Evolutionary conservation across 2,888 invertebrate species (phyloP), one percentile per base, ranked within the genome.

Genomic region (Gisinianus flammeolus): DNA sequence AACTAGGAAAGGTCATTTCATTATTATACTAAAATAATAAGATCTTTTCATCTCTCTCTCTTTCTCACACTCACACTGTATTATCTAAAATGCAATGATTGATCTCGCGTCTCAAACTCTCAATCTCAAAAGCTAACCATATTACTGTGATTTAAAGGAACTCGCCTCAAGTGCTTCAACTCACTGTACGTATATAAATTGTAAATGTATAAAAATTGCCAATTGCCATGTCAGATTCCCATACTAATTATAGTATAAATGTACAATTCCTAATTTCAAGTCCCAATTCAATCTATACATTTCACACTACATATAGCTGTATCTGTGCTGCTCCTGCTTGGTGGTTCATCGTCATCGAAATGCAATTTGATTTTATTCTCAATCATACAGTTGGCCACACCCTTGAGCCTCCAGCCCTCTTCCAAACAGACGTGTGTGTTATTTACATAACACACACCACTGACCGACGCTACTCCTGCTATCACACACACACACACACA

Each of bases 1-100:
- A n/a, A n/a, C 54, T 76, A 44, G 16, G 30, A 64, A 70, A 70
- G 70, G 69, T 76, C 70, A 70, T 44, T 68, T 68, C 67, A 70
- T 70, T 44, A 66, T n/a, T 69, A 54, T 30, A 67, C 44, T 33
- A 56, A 44, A 76, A 76, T 70, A 70, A 76, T 62, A 12, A 2
- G 2, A 44, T 76, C 69, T 69, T 58, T 44, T 58, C 35, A 58
- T 76, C 62, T 35, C 22, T 26, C 22, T 62, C 31, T 67, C 66
- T 66, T n/a, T 58, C 24, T 64, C 24, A 28, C 64, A 28, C 22
- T 22, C 12, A 6, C 22, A 12, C 4, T 64, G 28, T 64, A 26
- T 64, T 30, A 64, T 64, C 30, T 64, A 4, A n/a, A n/a, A n/a
- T n/a, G n/a, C 6, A 30, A 8, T 35, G 67, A 67, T 67, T 35